Base-by-base conservation (phyloP, 1,140 invertebrate species). In the Bicyclus anynana region DNA sequence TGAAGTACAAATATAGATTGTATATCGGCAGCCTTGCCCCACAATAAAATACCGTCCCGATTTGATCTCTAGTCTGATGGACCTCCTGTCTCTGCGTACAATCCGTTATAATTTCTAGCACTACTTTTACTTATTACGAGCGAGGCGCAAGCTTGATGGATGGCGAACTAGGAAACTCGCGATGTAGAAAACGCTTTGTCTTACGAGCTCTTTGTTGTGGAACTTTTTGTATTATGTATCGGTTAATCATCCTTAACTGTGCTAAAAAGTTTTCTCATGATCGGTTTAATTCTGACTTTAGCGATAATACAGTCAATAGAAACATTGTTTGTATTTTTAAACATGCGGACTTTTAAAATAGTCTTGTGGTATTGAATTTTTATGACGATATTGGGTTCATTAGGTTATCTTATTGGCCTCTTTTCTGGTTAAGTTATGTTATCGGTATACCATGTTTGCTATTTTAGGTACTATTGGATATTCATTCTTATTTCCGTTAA, bases 91-190 rank as follows among this genome's bases (percentile, higher is more conserved):
- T 37, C 33, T 37, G 33, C 35, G 44, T 59, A 51, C 47, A 40
- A 61, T 69, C 53, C 35, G 63, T 59, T 61, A 56, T 65, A 69
- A 65, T 69, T 51, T 50, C 66, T 59, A 63, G 50, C 59, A 57
- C 66, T 48, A 69, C 53, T 65, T 59, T 65, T 53, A 54, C 57
- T 60, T 56, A 62, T 59, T 57, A 37, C 42, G 33, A 56, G 53
- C 49, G 44, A 47, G 50, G 44, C 54, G 59, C 50, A 29, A 59
- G 51, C 63, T 58, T 70, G 67, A 72, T 76, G 66, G 62, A 68
- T 66, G 65, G 62, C 58, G 46, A 55, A 49, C 38, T 59, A 60
- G 35, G 53, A 21, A 47, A 55, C 42, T 26, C n/a, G 53, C 17
- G 46, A 52, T 12, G 13, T 29, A 23, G 46, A 26, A 53, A 42